Evolutionary conservation across 2,888 invertebrate species (phyloP), one percentile per base, ranked within the genome.

Genomic region (Leucoma salicis): DNA sequence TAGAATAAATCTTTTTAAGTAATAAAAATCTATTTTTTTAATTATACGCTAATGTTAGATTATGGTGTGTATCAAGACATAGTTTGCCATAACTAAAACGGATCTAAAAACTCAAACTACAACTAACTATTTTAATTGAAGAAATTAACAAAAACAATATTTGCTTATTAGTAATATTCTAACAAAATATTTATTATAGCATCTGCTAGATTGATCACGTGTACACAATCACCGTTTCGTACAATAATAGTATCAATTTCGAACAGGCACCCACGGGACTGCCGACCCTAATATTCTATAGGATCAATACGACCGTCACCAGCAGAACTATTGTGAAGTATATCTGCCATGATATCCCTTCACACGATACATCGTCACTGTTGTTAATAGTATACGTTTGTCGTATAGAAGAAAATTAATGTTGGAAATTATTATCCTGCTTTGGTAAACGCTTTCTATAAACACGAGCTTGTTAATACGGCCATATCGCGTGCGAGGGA

Each of bases 181-280:
- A 46, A 35, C 48, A 54, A 51, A 67, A 65, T 57, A 63, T 63
- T 67, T 55, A 47, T 42, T 28, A 29, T 40, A 51, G 42, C 61
- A 63, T 57, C 57, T 54, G 58, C 46, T 36, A 38, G 35, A 42
- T 46, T 47, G 57, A 52, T 46, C 63, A 54, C 61, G 66, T 65
- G 62, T 54, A 24, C 31, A 38, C 43, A 46, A 53, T 45, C 39
- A 38, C 46, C 57, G 53, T 57, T 54, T 51, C 57, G 57, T 50
- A 52, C 60, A 59, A 79, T 81, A 81, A 82, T 74, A 52, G 79
- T 78, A 73, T 81, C 78, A 70, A 80, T 83, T 79, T 77, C 78
- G 76, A 70, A 70, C 72, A 66, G 56, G 53, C 53, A 65, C 72
- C 65, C 63, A 50, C 47, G 56, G 61, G 61, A 61, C 66, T 43